These are phyloP conservation scores for Anisognathus igniventris DNA, from an alignment of 2,797 vertebrate species.

Conservation along the genomic window DNA sequence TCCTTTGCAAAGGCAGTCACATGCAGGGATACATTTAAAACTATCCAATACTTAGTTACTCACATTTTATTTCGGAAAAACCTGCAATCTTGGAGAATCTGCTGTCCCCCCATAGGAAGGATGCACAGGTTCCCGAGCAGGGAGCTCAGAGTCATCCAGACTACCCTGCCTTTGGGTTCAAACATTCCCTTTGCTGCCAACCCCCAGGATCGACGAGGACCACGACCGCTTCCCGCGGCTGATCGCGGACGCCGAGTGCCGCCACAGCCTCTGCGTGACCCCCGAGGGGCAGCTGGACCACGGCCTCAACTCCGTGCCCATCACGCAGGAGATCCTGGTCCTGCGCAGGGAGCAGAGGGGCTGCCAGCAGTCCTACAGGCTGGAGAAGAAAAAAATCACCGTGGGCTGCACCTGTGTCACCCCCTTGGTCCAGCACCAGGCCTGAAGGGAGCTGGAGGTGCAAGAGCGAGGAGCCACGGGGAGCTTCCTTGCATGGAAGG, in stretches of 20 bases:
- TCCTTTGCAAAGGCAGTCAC: not conserved
- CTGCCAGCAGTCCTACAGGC: conserved; percentile 59
- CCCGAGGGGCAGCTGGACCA: conserved; percentile 24
- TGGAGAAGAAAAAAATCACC: conserved; percentile 68
- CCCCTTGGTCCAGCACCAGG: conserved; percentile 27
- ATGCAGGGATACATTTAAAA: not conserved
- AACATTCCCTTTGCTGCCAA: not conserved
- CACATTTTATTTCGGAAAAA: not conserved
- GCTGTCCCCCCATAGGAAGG: not conserved
- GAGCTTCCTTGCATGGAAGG: rapidly evolving
- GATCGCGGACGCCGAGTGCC: conserved; percentile 69
- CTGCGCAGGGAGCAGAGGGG: conserved; percentile 54
- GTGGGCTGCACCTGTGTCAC: conserved; percentile 74
- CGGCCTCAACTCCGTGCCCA: conserved; percentile 64
- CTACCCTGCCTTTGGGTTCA: rapidly evolving
- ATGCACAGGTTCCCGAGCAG: rapidly evolving
- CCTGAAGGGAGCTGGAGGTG: not conserved
- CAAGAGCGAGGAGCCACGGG: rapidly evolving
- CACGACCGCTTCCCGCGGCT: conserved; percentile 62
- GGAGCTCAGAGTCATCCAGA: not conserved
- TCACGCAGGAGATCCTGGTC: conserved; percentile 72
- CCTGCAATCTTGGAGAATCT: rapidly evolving
- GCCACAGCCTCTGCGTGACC: conserved; percentile 32
- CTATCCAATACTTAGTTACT: not conserved
- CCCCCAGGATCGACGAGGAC: conserved; percentile 63